Conservation (phyloP, 2,888 invertebrate species). For the Leptarthrus brevirostris region DNA sequence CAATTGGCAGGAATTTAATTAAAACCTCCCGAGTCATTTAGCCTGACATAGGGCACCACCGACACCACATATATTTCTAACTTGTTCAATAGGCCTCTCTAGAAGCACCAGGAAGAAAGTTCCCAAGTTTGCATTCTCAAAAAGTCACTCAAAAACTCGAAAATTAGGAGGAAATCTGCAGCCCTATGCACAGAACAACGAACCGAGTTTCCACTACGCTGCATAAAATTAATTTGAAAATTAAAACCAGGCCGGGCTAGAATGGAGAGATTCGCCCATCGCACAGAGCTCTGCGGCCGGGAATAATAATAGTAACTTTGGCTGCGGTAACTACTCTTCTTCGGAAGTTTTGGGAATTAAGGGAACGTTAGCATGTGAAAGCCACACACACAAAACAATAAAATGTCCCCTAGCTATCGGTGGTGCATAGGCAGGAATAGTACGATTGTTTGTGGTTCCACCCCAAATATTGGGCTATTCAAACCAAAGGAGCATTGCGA, state of each 20-base stretch:
- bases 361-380: constrained; percentile 37
- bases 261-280: constrained; percentile 11
- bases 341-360: constrained; percentile 36
- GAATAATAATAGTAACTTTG: constrained; percentile 36
- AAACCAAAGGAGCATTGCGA: constrained; percentile 32
- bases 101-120: background rate
- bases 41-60: background rate
- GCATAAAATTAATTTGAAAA: constrained; percentile 19
- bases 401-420: constrained; percentile 35
- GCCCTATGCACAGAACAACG: background rate
- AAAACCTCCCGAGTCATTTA: too few relatives aligned
- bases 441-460: constrained; percentile 24
- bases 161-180: background rate
- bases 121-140: background rate
- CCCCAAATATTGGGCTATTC: constrained; percentile 36
- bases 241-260: constrained; percentile 3
- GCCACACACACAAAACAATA: constrained; percentile 35
- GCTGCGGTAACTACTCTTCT: constrained; percentile 36
- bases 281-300: constrained; percentile 24
- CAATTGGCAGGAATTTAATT: too few relatives aligned
- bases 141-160: background rate
- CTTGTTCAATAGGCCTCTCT: background rate
- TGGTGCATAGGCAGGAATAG: constrained; percentile 27
- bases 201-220: background rate
- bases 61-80: background rate